These are phyloP conservation scores for Drymonia ruficornis DNA, from an alignment of 2,888 invertebrate genomes.

Conservation along the genomic window DNA sequence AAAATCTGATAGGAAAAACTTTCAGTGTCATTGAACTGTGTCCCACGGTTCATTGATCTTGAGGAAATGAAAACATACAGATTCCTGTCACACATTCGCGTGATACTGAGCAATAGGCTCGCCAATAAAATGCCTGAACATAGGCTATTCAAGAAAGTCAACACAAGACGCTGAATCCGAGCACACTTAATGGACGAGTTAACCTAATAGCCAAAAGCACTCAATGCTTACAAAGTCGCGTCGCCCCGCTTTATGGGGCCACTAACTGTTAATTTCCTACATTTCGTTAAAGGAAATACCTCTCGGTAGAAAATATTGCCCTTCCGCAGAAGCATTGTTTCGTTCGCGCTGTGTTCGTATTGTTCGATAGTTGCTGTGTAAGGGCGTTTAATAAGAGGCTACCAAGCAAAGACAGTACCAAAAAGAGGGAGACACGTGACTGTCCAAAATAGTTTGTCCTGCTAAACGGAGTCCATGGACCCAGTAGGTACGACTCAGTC, in stretches of 20 bases:
- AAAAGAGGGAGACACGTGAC: too few relatives aligned
- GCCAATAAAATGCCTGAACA: slow-evolving; percentile 43
- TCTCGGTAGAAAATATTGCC: slow-evolving; percentile 71
- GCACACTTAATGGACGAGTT: slow-evolving; percentile 78
- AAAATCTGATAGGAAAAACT: too few relatives aligned
- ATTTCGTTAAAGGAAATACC: slow-evolving; percentile 73
- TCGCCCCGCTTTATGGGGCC: slow-evolving; percentile 72
- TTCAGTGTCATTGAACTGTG: not conserved
- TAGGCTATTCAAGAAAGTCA: slow-evolving; percentile 64
- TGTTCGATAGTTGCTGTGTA: slow-evolving; percentile 54
- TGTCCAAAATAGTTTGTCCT: too few relatives aligned
- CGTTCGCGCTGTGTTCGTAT: slow-evolving; percentile 53
- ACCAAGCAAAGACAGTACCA: too few relatives aligned
- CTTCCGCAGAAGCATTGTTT: slow-evolving; percentile 55
- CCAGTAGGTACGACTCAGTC: too few relatives aligned
- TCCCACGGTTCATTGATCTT: not conserved
- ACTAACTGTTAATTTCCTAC: slow-evolving; percentile 81
- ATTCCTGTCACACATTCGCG: slow-evolving; percentile 34
- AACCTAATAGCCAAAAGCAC: slow-evolving; percentile 83
- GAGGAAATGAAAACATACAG: slow-evolving; percentile 19
- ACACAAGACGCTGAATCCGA: slow-evolving; percentile 67
- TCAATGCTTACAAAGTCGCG: slow-evolving; percentile 82
- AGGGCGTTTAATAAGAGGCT: slow-evolving; percentile 51
- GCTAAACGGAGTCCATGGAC: too few relatives aligned
- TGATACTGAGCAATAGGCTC: slow-evolving; percentile 37